Evolutionary conservation across 2,888 invertebrate genomes (phyloP).

Genomic region (Nezara viridula): DNA sequence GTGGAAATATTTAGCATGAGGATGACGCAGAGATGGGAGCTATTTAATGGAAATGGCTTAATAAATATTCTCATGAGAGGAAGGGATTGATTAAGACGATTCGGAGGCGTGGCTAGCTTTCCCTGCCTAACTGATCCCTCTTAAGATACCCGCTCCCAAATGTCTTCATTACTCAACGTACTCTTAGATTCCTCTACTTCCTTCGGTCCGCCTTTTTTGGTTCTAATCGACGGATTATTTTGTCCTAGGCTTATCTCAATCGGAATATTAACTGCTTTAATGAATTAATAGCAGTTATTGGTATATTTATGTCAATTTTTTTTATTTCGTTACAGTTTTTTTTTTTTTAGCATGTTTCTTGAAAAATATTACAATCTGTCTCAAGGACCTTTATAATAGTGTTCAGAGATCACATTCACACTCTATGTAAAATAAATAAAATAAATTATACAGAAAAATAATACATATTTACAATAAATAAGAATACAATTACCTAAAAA

Average conservation of each 20-base stretch:
- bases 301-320: no score
- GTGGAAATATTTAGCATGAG: not conserved
- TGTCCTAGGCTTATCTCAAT: not conserved
- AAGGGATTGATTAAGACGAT: slow-evolving; percentile 7
- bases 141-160: not conserved
- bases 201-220: not conserved
- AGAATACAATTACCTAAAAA: no score
- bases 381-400: no score
- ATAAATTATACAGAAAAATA: no score
- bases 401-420: no score
- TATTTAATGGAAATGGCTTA: not conserved
- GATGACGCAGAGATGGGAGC: not conserved
- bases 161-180: slow-evolving; percentile 31
- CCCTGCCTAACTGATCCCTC: not conserved
- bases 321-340: no score
- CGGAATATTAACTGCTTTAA: not conserved
- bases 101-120: slow-evolving; percentile 1
- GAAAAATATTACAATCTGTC: no score
- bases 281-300: not conserved
- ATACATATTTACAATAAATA: no score
- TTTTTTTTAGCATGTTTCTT: no score
- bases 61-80: not conserved
- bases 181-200: not conserved
- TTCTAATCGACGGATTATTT: not conserved
- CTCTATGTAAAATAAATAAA: no score